Percentiles rank a stretch among this genome's conserved stretches.
phyloP scores from a whole-genome alignment of 2,113 vertebrate species.

The Centropus bengalensis region DNA sequence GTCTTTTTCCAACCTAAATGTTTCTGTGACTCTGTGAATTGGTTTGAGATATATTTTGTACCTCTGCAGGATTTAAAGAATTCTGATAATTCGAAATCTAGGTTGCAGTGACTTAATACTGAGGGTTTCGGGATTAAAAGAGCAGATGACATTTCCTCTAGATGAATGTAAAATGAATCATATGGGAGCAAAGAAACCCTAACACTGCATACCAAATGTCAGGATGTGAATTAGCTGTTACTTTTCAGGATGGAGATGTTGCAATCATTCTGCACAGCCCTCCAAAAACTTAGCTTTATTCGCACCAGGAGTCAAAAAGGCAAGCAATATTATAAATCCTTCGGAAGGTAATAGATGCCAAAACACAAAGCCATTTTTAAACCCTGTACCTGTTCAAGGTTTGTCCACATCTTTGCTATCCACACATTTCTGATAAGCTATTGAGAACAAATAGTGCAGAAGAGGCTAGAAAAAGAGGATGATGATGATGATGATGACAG shows the following conservation, averaged over 20 bases:
- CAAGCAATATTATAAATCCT: neutral
- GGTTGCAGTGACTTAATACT: neutral
- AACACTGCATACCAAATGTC: neutral
- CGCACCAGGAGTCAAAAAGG: neutral
- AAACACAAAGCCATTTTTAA: neutral
- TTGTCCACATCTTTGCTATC: neutral
- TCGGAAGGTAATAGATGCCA: neutral
- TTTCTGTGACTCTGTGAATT: neutral
- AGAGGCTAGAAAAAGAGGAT: neutral
- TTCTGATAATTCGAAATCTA: constrained; percentile 32
- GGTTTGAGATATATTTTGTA: neutral
- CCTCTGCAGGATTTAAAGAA: neutral
- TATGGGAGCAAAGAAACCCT: neutral
- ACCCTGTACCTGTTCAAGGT: neutral
- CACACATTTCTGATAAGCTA: neutral
- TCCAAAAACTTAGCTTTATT: neutral
- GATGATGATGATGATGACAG: neutral
- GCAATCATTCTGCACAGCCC: neutral
- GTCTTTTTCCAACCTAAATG: too few relatives aligned
- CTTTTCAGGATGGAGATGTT: neutral
- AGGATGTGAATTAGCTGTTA: neutral
- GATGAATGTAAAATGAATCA: neutral
- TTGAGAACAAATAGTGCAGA: neutral
- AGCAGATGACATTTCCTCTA: neutral
- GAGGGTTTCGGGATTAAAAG: neutral